Conservation (phyloP, 2,888 invertebrate genomes). For the Drosophila bunnanda region DNA sequence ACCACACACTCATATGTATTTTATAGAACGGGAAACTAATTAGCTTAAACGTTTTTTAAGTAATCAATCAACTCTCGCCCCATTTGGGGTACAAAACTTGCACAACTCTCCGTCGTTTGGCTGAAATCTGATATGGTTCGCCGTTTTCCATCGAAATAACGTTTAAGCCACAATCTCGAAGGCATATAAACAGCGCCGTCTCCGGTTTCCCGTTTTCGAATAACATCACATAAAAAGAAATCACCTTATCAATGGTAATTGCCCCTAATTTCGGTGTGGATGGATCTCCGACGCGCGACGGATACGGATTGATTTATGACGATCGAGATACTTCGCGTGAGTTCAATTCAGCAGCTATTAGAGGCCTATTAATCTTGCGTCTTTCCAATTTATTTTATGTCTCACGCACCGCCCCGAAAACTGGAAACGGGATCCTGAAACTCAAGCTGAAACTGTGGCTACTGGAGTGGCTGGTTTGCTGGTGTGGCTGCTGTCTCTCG, state of each 20-base stretch:
- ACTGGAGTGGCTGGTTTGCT: slow-evolving; percentile 20
- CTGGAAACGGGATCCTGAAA: slow-evolving; percentile 7
- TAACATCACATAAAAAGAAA: slow-evolving; percentile 53
- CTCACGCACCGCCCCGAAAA: slow-evolving; percentile 28
- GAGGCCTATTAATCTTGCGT: slow-evolving; percentile 17
- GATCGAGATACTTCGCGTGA: slow-evolving; percentile 58
- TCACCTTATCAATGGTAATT: slow-evolving; percentile 68
- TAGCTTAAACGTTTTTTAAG: slow-evolving; percentile 42
- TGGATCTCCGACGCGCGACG: slow-evolving; percentile 52
- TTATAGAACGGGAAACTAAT: slow-evolving; percentile 39
- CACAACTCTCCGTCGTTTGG: slow-evolving; percentile 7
- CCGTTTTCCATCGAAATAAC: background rate
- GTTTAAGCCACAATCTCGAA: slow-evolving; percentile 9
- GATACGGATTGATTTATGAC: slow-evolving; percentile 61
- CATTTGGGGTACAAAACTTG: slow-evolving; percentile 24
- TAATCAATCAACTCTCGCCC: slow-evolving; percentile 33
- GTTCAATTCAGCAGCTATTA: slow-evolving; percentile 35
- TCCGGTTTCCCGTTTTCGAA: slow-evolving; percentile 10
- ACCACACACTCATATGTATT: background rate
- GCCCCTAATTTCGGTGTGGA: slow-evolving; percentile 47
- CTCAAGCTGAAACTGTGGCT: slow-evolving; percentile 32
- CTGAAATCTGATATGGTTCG: slow-evolving; percentile 20
- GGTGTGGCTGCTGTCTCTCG: slow-evolving; percentile 14
- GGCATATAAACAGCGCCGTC: slow-evolving; percentile 21
- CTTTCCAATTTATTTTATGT: slow-evolving; percentile 34